Evolutionary conservation across 1,140 invertebrate genomes (phyloP).

Genomic region (Cardiocondyla obscurior): DNA sequence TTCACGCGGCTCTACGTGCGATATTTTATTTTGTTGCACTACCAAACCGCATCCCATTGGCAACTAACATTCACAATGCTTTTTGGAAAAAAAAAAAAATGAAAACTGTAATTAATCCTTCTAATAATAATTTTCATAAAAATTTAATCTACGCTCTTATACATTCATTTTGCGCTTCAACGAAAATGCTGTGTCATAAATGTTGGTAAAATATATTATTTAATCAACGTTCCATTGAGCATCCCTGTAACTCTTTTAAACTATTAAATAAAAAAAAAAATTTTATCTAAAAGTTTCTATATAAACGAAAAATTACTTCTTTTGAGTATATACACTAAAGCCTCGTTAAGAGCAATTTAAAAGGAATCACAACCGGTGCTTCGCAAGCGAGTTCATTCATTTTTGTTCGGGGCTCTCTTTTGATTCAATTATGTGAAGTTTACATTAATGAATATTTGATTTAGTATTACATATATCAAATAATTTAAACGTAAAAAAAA

Average conservation of each 20-base stretch:
- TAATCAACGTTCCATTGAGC: conserved; percentile 24
- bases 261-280: background rate
- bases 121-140: background rate
- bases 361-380: conserved; percentile 10
- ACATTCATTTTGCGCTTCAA: background rate
- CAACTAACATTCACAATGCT: background rate
- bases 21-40: conserved; percentile 12
- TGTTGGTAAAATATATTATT: conserved; percentile 4
- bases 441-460: conserved; percentile 20
- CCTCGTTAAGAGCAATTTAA: conserved; percentile 22
- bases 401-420: conserved; percentile 5
- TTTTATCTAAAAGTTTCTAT: conserved; percentile 12
- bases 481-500: background rate
- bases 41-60: conserved; percentile 13
- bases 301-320: conserved; percentile 19
- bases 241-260: conserved; percentile 5
- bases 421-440: background rate
- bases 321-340: conserved; percentile 9
- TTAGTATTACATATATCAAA: background rate
- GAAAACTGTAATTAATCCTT: background rate
- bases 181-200: background rate
- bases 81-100: conserved; percentile 14
- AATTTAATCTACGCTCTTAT: background rate
- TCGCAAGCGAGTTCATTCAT: background rate
- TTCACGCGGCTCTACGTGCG: conserved; percentile 9